Evolutionary conservation across 2,113 vertebrate genomes (phyloP).

Genomic region (Geothlypis trichas): DNA sequence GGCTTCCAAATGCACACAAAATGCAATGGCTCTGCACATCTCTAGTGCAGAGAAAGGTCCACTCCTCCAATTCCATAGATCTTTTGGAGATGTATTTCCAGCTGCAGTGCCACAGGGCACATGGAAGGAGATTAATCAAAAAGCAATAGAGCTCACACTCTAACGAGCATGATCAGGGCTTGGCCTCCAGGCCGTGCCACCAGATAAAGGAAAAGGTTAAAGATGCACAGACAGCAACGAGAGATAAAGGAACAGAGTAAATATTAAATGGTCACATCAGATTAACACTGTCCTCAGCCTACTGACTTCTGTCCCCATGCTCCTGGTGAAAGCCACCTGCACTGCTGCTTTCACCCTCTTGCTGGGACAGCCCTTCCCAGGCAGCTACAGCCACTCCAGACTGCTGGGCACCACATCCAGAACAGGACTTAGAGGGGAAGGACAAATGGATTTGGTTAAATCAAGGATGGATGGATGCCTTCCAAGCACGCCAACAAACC

Average conservation of each 20-base stretch:
- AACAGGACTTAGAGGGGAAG: not conserved
- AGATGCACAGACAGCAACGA: not conserved
- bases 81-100: not conserved
- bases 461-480: not conserved
- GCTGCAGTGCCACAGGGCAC: not conserved
- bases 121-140: not conserved
- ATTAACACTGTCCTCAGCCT: not conserved
- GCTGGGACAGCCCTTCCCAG: not conserved
- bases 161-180: not conserved
- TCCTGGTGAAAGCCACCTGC: not conserved
- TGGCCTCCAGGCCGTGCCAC: not conserved
- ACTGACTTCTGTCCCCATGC: not conserved
- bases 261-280: not conserved
- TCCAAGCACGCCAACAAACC: not conserved
- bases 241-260: not conserved
- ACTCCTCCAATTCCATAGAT: not conserved
- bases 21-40: not conserved
- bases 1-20: not conserved
- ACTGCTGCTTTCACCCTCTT: not conserved
- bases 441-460: not conserved
- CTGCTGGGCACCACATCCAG: not conserved
- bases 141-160: not conserved
- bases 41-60: not conserved
- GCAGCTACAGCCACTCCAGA: not conserved
- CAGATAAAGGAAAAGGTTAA: not conserved